phyloP scores from a whole-genome alignment of 2,888 invertebrate genomes.

The Siphlonurus alternatus region DNA sequence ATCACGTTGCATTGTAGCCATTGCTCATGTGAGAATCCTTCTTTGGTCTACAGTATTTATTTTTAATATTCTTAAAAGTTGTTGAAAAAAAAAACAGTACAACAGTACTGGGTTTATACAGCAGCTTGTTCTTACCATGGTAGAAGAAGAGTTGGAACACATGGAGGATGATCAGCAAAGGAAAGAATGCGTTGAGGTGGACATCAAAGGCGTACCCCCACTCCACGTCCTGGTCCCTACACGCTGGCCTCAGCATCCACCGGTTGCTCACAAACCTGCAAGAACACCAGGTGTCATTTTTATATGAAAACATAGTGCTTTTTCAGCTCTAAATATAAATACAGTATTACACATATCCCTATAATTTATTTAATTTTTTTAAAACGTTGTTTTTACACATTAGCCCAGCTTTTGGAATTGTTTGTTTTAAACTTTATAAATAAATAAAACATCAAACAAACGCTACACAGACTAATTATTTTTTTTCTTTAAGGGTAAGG shows the following conservation, averaged over 20 bases:
- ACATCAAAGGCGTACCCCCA: constrained; percentile 99
- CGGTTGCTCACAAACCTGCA: constrained; percentile 68
- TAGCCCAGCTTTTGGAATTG: too few species aligned
- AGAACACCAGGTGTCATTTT: constrained; percentile 14
- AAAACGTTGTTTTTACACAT: too few species aligned
- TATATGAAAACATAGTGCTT: neutral
- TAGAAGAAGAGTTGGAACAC: constrained; percentile 82
- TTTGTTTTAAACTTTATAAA: too few species aligned
- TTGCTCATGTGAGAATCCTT: neutral
- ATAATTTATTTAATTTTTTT: too few species aligned
- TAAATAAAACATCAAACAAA: too few species aligned
- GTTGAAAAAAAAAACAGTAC: too few species aligned
- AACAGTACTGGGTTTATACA: too few species aligned
- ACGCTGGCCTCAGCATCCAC: constrained; percentile 48
- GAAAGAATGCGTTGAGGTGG: constrained; percentile 96
- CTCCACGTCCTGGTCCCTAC: constrained; percentile 57
- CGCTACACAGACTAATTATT: too few species aligned
- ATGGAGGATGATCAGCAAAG: constrained; percentile 85
- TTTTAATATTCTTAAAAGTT: neutral
- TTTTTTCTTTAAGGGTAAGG: too few species aligned
- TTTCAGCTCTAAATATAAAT: neutral
- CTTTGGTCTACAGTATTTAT: neutral
- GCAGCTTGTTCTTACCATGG: constrained; percentile 53
- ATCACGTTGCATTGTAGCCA: too few species aligned
- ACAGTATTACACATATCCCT: neutral